Evolutionary conservation across 2,888 invertebrate genomes (phyloP).

Genomic region (Xestia ashworthii): DNA sequence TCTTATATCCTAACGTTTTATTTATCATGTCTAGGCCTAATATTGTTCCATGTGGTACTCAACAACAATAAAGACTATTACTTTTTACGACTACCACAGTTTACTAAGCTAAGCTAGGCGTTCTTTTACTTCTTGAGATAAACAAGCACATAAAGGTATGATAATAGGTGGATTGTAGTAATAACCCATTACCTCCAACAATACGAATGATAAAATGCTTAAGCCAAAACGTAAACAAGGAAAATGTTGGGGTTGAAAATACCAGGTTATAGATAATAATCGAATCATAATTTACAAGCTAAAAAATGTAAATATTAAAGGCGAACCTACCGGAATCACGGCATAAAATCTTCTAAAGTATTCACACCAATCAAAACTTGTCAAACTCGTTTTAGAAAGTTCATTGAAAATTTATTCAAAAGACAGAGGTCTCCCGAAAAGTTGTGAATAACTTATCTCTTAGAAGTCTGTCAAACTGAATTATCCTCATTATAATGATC

Average conservation of each 20-base stretch:
- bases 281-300: slow-evolving; percentile 45
- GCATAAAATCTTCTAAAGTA: slow-evolving; percentile 73
- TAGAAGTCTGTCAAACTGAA: slow-evolving; percentile 83
- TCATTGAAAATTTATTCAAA: slow-evolving; percentile 87
- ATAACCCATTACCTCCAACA: slow-evolving; percentile 12
- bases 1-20: not conserved
- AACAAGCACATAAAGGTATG: slow-evolving; percentile 20
- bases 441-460: slow-evolving; percentile 83
- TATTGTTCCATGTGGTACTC: slow-evolving; percentile 7
- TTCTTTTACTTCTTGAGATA: slow-evolving; percentile 4
- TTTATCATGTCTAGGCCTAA: not conserved
- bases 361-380: slow-evolving; percentile 85
- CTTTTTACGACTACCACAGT: not conserved
- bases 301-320: slow-evolving; percentile 63
- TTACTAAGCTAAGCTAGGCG: not conserved
- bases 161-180: not conserved
- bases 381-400: slow-evolving; percentile 84
- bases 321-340: slow-evolving; percentile 60
- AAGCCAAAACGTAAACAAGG: not conserved
- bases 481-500: slow-evolving; percentile 81
- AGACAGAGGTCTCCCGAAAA: slow-evolving; percentile 81
- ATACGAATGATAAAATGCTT: not conserved
- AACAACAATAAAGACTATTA: not conserved
- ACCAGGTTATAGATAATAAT: slow-evolving; percentile 43
- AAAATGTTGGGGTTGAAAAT: slow-evolving; percentile 12